Evolutionary conservation across 2,888 invertebrate genomes (phyloP), one percentile per base, ranked within the genome.

Genomic region (Hipparchia sbordonii): DNA sequence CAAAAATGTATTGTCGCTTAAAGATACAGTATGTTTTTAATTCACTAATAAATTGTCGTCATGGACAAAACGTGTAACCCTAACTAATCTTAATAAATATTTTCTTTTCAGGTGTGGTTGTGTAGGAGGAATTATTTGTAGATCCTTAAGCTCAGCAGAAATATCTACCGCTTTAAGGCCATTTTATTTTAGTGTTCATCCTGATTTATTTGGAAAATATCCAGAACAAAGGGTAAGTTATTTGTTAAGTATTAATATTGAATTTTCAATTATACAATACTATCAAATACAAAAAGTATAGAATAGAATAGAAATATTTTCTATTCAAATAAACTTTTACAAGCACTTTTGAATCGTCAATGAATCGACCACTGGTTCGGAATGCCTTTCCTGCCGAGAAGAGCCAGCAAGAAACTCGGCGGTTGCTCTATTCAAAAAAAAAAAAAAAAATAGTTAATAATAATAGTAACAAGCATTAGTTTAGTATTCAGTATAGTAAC

Each of bases 131-230:
- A 76, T 87, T 56, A 74, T 92, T 71, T 85, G 88, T 80, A 88
- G 93, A 80, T 88, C 82, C 79, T 89, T 96, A 80, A 97, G 96
- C 82, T 96, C 96, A 74, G 96, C 97, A 48, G 98, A 98, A 94
- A 95, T 98, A 33, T 97, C 98, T 0, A 97, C 98, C 45, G 98
- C 98, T 0, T 92, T 99, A 63, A 95, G 98, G 74, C 98, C 98
- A 6, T 98, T 99, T 89, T 98, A 98, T 90, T 98, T 99, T 87
- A 96, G 96, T 73, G 98, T 99, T 3, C 99, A 99, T 94, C 99
- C 99, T 10, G 99, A 99, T 93, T 95, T 99, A 63, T 99, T 99
- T 94, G 98, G 98, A 70, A 96, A 97, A 90, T 96, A 97, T 94
- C 99, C 99, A 54, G 96, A 95, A 84, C 97, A 98, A 93, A 95